Base-by-base conservation (phyloP, 2,113 vertebrate genomes). In the Orcinus orca region DNA sequence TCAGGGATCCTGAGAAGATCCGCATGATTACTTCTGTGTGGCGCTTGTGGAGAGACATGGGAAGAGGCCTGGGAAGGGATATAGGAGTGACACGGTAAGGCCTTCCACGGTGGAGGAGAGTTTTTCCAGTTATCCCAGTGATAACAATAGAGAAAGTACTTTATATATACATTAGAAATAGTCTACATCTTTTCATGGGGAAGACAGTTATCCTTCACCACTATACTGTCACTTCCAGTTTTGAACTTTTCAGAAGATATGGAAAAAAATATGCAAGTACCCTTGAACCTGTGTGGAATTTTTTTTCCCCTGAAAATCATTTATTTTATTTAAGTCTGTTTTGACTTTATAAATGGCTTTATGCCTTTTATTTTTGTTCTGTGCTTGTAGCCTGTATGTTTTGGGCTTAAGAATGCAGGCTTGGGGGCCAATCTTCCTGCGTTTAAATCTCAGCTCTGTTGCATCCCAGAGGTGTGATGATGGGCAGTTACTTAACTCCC, bases 291-390 rank as follows among this genome's bases (percentile, higher is more conserved):
- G 9, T 41, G 2, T 44, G 33, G 44, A 91, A 18, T n/a, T 77
- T 85, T 74, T 63, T 33, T 17, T 15, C 53, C 1, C 36, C 14
- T 26, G 12, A 58, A 93, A 77, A 23, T 36, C 25, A 50, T 67
- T 67, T 36, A 29, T 79, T 65, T 88, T 17, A 76, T 47, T 79
- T 44, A 67, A 79, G 23, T 73, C 79, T 68, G 8, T 70, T 88
- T 73, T 65, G 71, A 94, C 25, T 88, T 84, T 79, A 12, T 44
- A 93, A 82, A n/a, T 88, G 62, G 15, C 65, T 60, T 90, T 38
- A 23, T 80, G 80, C 29, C 41, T 84, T 90, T 95, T 74, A 4
- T 36, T 88, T 93, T 96, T 91, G 53, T 86, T 89, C 73, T 50
- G n/a, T 77, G 83, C 58, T 47, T n/a, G 12, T 74, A n/a, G 88